These are phyloP conservation scores for Australoheros scitulus DNA, from an alignment of 2,113 vertebrate genomes.

Conservation along the genomic window DNA sequence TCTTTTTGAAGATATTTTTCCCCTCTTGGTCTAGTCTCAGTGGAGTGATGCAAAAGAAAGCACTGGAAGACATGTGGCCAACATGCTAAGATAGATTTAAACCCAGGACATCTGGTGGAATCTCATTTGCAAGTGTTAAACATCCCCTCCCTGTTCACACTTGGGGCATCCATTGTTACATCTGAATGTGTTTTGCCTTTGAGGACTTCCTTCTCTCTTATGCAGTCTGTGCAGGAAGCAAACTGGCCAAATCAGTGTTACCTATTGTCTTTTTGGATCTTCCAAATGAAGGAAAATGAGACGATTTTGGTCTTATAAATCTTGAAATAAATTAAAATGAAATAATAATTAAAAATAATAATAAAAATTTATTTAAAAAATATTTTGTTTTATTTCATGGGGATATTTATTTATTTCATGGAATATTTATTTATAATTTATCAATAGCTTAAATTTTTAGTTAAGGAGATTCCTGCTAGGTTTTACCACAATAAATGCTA, in stretches of 20 bases:
- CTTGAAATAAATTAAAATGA: no score
- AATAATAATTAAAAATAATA: no score
- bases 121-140: slow-evolving; percentile 54
- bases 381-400: no score
- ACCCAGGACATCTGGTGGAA: slow-evolving; percentile 20
- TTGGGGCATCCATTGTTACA: slow-evolving; percentile 2
- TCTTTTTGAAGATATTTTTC: slow-evolving; percentile 12
- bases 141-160: not conserved
- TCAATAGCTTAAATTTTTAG: not conserved
- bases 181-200: slow-evolving; percentile 20
- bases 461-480: not conserved
- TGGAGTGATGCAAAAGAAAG: not conserved
- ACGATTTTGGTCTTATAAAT: not conserved
- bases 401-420: no score
- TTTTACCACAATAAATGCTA: not conserved
- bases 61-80: not conserved
- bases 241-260: not conserved
- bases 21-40: not conserved
- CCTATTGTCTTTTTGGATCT: not conserved
- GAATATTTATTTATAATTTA: no score
- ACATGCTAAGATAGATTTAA: slow-evolving; percentile 26
- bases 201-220: slow-evolving; percentile 28
- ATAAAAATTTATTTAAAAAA: no score
- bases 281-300: not conserved
- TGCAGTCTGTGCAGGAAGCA: not conserved